Percentiles rank a stretch among this genome's conserved stretches.
Conservation (phyloP, 1,140 invertebrate genomes). For the Brachionus koreanus region DNA sequence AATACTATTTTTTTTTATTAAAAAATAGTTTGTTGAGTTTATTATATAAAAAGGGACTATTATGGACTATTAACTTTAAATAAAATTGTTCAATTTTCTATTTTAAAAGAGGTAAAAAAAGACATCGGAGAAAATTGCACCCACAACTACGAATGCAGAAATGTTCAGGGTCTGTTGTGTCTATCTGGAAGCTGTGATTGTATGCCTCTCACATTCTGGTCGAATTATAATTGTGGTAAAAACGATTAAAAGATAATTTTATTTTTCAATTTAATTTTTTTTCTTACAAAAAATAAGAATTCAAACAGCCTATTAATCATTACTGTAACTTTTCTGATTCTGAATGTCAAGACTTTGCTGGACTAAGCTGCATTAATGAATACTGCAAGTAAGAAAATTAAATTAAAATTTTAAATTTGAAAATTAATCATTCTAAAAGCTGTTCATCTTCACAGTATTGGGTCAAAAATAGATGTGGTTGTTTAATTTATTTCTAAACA, state of each 20-base stretch:
- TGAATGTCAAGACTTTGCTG: conserved; percentile 5
- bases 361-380: background rate
- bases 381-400: background rate
- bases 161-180: background rate
- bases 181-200: background rate
- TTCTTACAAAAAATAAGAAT: background rate
- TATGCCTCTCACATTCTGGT: background rate
- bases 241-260: background rate
- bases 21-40: too few relatives aligned
- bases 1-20: too few relatives aligned
- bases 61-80: too few relatives aligned
- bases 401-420: background rate
- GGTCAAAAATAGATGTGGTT: too few relatives aligned
- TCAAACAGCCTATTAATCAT: background rate
- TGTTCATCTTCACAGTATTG: too few relatives aligned
- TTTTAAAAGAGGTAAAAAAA: background rate
- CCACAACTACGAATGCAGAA: background rate
- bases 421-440: background rate
- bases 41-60: too few relatives aligned
- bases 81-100: too few relatives aligned
- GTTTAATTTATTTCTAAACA: background rate
- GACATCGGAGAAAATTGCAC: background rate
- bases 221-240: background rate
- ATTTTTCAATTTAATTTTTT: background rate
- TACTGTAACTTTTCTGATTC: background rate